Conservation (phyloP, 2,888 invertebrate species). For the Didymodactylos carnosus region DNA sequence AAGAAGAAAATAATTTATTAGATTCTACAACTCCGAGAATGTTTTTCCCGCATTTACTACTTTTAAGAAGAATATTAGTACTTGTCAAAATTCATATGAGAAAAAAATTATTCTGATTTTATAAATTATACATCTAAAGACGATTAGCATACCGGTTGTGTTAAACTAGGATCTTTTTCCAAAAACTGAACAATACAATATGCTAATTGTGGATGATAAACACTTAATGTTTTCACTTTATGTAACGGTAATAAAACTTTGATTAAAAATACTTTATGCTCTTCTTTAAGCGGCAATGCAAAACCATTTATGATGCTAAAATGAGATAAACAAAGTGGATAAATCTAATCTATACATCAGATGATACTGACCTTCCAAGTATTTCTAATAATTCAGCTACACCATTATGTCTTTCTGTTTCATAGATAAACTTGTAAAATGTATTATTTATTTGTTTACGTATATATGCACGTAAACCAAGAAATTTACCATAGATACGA, state of each 20-base stretch:
- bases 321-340: neutral
- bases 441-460: conserved; percentile 99
- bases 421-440: conserved; percentile 91
- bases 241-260: conserved; percentile 94
- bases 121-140: neutral
- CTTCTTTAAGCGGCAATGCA: conserved; percentile 89
- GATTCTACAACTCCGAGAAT: too few species aligned
- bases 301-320: conserved; percentile 94
- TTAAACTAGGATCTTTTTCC: conserved; percentile 91
- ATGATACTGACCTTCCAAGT: conserved; percentile 45
- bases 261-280: conserved; percentile 95
- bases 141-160: conserved; percentile 45
- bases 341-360: neutral
- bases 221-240: conserved; percentile 41
- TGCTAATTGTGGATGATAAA: conserved; percentile 68
- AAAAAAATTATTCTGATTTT: too few species aligned
- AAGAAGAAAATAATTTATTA: too few species aligned
- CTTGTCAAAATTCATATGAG: neutral
- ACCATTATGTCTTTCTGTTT: conserved; percentile 98
- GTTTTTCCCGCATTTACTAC: too few species aligned
- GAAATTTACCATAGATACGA: conserved; percentile 97
- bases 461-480: conserved; percentile 93
- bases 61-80: too few species aligned
- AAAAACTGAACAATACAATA: conserved; percentile 99
- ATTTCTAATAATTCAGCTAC: conserved; percentile 96